These are phyloP conservation scores for Stenodera caucasica DNA, from an alignment of 2,888 invertebrate genomes.

Conservation along the genomic window DNA sequence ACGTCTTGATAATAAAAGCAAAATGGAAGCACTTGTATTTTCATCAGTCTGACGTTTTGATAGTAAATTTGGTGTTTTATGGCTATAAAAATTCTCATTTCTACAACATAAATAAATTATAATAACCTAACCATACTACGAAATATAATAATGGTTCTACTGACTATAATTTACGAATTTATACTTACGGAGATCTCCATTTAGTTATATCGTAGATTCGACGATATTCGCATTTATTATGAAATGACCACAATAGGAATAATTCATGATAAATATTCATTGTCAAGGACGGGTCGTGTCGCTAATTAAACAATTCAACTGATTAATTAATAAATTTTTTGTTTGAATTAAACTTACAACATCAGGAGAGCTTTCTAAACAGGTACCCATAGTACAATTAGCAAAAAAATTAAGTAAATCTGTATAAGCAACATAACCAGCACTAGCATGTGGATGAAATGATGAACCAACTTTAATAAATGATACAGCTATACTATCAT, in stretches of 20 bases:
- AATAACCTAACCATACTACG: no score
- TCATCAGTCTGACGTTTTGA: slow-evolving; percentile 67
- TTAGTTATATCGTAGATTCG: slow-evolving; percentile 39
- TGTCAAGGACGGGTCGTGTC: slow-evolving; percentile 42
- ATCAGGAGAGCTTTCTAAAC: slow-evolving; percentile 62
- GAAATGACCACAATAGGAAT: slow-evolving; percentile 48
- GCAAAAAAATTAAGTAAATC: slow-evolving; percentile 77
- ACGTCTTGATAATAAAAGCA: slow-evolving; percentile 70
- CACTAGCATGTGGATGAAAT: slow-evolving; percentile 67
- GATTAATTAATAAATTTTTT: neutral
- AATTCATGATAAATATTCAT: slow-evolving; percentile 52
- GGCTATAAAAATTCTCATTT: slow-evolving; percentile 62
- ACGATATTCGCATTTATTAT: slow-evolving; percentile 37
- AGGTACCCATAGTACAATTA: slow-evolving; percentile 73
- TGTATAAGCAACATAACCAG: slow-evolving; percentile 71
- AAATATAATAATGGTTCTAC: slow-evolving; percentile 9
- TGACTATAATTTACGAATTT: neutral
- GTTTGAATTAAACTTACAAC: slow-evolving; percentile 48
- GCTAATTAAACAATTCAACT: slow-evolving; percentile 34
- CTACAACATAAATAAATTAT: slow-evolving; percentile 50
- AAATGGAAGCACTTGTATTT: slow-evolving; percentile 64
- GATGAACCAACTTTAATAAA: slow-evolving; percentile 72
- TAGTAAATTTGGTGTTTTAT: slow-evolving; percentile 60
- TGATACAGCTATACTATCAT: slow-evolving; percentile 72
- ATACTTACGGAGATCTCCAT: slow-evolving; percentile 42